A percentile compares a stretch with the other conserved stretches of the same genome.
Evolutionary conservation across 2,888 invertebrate species (phyloP).

Genomic region (Caenorhabditis auriculariae): DNA sequence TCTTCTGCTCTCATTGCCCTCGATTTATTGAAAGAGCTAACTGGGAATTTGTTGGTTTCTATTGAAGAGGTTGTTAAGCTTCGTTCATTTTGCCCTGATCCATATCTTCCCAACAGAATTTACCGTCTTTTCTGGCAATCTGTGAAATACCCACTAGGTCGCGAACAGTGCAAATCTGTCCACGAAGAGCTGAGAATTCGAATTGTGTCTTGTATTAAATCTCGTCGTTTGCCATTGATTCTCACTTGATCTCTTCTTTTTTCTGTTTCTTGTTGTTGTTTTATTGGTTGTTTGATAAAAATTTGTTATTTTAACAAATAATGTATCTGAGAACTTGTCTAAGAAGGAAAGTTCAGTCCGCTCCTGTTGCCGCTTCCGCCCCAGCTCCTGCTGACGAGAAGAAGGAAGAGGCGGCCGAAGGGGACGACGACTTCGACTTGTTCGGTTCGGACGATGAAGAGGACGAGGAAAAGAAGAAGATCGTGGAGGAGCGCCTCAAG

Average conservation of each 20-base stretch:
- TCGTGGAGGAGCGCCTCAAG: conserved; percentile 84
- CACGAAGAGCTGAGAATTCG: conserved; percentile 40
- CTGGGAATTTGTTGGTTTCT: conserved; percentile 25
- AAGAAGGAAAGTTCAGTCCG: conserved; percentile 4
- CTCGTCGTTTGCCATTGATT: conserved; percentile 19
- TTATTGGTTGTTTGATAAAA: background rate
- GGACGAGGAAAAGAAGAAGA: conserved; percentile 66
- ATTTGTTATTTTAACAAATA: conserved; percentile 2
- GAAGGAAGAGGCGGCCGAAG: conserved; percentile 11
- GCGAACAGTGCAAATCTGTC: conserved; percentile 31
- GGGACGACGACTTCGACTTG: conserved; percentile 58
- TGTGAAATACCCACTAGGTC: conserved; percentile 30
- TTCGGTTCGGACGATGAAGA: conserved; percentile 61
- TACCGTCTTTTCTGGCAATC: conserved; percentile 56
- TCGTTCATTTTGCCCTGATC: conserved; percentile 44
- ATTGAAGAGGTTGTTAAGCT: conserved; percentile 36
- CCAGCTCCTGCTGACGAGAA: conserved; percentile 14
- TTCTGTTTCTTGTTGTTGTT: background rate
- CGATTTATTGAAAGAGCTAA: conserved; percentile 15
- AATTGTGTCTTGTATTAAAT: conserved; percentile 9
- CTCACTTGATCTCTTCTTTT: conserved; percentile 19
- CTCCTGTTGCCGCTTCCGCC: conserved; percentile 17
- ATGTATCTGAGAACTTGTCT: background rate
- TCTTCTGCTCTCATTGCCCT: conserved; percentile 13
- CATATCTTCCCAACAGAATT: conserved; percentile 46